These are phyloP conservation scores for Neoascia interrupta DNA, from an alignment of 2,888 invertebrate genomes.

Conservation along the genomic window DNA sequence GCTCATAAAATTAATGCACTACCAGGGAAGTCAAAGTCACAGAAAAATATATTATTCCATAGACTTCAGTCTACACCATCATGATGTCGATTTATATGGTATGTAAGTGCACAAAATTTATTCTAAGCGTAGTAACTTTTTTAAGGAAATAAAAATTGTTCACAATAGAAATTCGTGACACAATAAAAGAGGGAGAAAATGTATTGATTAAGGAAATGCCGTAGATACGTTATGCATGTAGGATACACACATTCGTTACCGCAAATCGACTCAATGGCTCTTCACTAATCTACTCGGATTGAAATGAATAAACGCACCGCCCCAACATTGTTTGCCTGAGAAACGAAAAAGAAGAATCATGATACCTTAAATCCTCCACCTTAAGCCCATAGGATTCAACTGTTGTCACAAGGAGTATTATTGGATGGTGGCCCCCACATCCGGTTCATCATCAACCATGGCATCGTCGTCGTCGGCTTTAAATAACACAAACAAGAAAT, in stretches of 20 bases:
- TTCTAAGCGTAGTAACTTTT: no score
- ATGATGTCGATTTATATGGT: no score
- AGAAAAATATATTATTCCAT: no score
- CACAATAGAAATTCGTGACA: background rate
- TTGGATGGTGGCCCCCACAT: slow-evolving; percentile 8
- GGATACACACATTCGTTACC: slow-evolving; percentile 16
- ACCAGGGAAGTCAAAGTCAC: no score
- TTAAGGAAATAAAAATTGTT: no score
- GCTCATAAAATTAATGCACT: no score
- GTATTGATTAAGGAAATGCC: slow-evolving; percentile 29
- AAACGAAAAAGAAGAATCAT: background rate
- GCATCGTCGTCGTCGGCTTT: slow-evolving; percentile 1
- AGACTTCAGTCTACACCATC: no score
- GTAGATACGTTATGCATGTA: no score
- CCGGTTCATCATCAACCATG: slow-evolving; percentile 4
- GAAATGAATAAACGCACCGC: slow-evolving; percentile 32
- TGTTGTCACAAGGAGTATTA: slow-evolving; percentile 44
- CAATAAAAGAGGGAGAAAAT: slow-evolving; percentile 1
- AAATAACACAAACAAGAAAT: slow-evolving; percentile 9
- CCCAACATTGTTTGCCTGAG: background rate
- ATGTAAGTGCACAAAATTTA: no score
- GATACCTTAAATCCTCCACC: slow-evolving; percentile 23
- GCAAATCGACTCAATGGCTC: slow-evolving; percentile 16
- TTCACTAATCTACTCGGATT: slow-evolving; percentile 14
- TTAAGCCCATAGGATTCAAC: slow-evolving; percentile 42